Base-by-base conservation (phyloP, 2,888 invertebrate species). In the Caenorhabditis sinica region DNA sequence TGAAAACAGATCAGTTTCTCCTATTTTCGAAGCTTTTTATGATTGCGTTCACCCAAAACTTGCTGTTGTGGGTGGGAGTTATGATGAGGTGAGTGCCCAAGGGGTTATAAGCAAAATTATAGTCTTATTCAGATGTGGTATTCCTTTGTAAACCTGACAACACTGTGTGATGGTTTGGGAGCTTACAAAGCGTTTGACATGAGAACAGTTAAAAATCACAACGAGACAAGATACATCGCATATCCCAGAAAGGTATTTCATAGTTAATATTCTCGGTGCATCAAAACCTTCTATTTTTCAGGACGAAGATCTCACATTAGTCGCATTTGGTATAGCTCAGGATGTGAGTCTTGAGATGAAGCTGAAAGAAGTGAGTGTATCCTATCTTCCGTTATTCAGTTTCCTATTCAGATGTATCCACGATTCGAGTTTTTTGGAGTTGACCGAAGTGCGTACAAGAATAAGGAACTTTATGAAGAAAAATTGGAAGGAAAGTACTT, bases 401-500 rank as follows among this genome's bases (percentile, higher is more conserved):
- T 4, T 49, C 5, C 17, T 17, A 15, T 60, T 17, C 43, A 63
- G 63, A 33, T 79, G 23, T 72, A 72, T 33, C 65, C 79, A 5
- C 53, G 51, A 20, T 56, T 63, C 72, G 30, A 56, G 3, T 79
- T 79, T 23, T 79, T 56, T 43, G 80, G 80, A 45, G 72, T 45
- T 5, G 80, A 80, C 65, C 66, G 65, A 15, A 33, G 49, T 49
- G 6, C 56, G 2, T 53, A 80, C 5, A 33, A 23, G 1, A 80
- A 80, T 33, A 58, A 63, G 13, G 36, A 65, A 1, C 0, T 80
- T 0, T 80, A 56, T 40, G 72, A 80, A 25, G 45, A 43, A 8
- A 20, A 66, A 15, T 23, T 75, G 8, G 58, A 49, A 11, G 80
- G 80, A 15, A 72, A 43, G 13, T 80, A 30, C 23, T 80, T 80